These are phyloP conservation scores for Chydorus sphaericus DNA, from an alignment of 2,888 invertebrate species.

Conservation along the genomic window DNA sequence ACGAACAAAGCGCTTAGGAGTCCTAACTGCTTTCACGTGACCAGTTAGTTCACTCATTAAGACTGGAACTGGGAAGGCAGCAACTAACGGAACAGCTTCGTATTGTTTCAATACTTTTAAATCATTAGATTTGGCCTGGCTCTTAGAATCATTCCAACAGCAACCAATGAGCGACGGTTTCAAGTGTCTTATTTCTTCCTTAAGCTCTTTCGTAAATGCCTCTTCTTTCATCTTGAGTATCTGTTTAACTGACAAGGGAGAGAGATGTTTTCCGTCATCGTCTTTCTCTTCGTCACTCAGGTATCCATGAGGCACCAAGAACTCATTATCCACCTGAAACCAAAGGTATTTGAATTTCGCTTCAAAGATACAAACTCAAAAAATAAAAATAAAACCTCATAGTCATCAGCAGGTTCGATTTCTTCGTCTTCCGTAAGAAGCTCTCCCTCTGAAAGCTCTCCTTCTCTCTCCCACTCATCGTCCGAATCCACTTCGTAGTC, in stretches of 20 bases:
- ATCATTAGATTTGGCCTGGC: not conserved
- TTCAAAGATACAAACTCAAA: not conserved
- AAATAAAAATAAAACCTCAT: constrained; percentile 28
- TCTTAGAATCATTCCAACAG: constrained; percentile 44
- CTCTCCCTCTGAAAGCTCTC: constrained; percentile 75
- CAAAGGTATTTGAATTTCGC: not conserved
- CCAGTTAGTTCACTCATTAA: not conserved
- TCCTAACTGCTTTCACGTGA: not conserved
- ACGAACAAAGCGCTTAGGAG: not conserved
- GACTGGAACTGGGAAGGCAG: not conserved
- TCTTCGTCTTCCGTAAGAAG: constrained; percentile 66
- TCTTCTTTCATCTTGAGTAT: constrained; percentile 66
- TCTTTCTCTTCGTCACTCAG: constrained; percentile 49
- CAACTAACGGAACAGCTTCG: not conserved
- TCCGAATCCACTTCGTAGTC: constrained; percentile 92
- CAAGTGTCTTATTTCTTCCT: constrained; percentile 63
- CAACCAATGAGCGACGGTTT: constrained; percentile 70
- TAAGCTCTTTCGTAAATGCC: constrained; percentile 75
- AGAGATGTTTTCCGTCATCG: constrained; percentile 42
- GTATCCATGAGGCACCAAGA: constrained; percentile 89
- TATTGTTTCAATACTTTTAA: constrained; percentile 11
- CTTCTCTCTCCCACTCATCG: constrained; percentile 92
- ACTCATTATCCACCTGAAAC: constrained; percentile 66
- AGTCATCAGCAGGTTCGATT: constrained; percentile 58
- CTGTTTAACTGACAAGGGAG: constrained; percentile 63